A percentile compares a stretch with the other conserved stretches of the same genome.
Conservation (phyloP, 2,888 invertebrate genomes). For the Latrodectus hesperus region DNA sequence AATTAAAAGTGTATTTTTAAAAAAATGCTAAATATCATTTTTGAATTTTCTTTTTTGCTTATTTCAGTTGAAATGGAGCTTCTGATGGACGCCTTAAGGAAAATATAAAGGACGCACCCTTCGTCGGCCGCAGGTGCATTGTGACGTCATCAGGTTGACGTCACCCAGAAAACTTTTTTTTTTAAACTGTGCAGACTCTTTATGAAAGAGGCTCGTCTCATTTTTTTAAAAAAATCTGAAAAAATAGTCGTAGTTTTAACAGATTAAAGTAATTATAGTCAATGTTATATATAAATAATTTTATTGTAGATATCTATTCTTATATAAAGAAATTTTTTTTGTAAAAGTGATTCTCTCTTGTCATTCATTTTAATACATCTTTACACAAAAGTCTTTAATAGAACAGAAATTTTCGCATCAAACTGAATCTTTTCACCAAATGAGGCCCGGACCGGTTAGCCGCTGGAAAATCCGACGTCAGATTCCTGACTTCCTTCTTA, state of each 20-base stretch:
- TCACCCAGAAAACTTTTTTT: background rate
- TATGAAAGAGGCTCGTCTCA: background rate
- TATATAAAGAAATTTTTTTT: no score
- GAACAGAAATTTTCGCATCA: conserved; percentile 8
- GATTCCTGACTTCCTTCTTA: background rate
- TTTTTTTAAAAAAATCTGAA: background rate
- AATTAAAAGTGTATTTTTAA: background rate
- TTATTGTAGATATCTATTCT: no score
- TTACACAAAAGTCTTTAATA: background rate
- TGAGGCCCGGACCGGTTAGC: background rate
- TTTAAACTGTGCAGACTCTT: background rate
- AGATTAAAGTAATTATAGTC: background rate
- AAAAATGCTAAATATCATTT: background rate
- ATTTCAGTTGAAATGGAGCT: conserved; percentile 79
- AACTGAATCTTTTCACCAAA: background rate
- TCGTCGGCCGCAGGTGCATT: no score
- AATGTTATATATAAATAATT: no score
- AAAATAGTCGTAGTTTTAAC: background rate
- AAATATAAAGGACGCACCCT: conserved; percentile 43
- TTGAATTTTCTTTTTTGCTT: background rate
- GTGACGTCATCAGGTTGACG: background rate
- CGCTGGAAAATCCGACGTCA: background rate
- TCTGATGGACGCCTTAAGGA: conserved; percentile 80
- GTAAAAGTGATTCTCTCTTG: background rate
- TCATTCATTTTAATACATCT: background rate